Conservation (phyloP, 1,140 invertebrate species). For the Vanessa atalanta region DNA sequence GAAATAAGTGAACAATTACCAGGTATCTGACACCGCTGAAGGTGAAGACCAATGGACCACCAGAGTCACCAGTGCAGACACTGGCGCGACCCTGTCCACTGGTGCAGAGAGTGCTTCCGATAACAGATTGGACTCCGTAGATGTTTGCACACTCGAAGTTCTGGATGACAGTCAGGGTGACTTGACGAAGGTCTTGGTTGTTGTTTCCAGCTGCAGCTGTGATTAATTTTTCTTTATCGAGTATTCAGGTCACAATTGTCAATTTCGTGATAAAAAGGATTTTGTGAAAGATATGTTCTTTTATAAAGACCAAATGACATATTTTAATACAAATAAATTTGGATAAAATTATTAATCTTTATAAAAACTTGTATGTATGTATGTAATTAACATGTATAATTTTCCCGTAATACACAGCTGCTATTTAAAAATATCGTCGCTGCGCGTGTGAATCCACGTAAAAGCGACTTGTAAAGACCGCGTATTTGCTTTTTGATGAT, state of each 20-base stretch:
- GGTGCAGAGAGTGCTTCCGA: constrained; percentile 41
- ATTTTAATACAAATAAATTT: no score
- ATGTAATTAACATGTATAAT: no score
- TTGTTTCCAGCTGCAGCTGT: constrained; percentile 33
- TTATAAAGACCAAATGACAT: no score
- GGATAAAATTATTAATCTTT: no score
- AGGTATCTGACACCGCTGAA: constrained; percentile 16
- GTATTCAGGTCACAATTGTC: neutral
- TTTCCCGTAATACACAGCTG: no score
- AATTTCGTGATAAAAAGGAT: no score
- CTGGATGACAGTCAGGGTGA: constrained; percentile 41
- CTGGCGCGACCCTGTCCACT: constrained; percentile 38
- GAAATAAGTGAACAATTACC: constrained; percentile 14
- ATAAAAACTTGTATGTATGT: no score
- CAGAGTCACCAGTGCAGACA: constrained; percentile 51
- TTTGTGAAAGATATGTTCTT: no score
- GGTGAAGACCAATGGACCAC: constrained; percentile 42
- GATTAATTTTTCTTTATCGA: neutral
- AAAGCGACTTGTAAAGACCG: no score
- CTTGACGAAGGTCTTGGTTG: constrained; percentile 41
- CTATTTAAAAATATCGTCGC: no score
- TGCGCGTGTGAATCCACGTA: no score
- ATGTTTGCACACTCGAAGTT: constrained; percentile 42
- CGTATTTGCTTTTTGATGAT: no score
- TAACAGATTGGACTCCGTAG: constrained; percentile 33